Evolutionary conservation across 2,888 invertebrate genomes (phyloP), one percentile per base, ranked within the genome.

Genomic region (Altica lythri): DNA sequence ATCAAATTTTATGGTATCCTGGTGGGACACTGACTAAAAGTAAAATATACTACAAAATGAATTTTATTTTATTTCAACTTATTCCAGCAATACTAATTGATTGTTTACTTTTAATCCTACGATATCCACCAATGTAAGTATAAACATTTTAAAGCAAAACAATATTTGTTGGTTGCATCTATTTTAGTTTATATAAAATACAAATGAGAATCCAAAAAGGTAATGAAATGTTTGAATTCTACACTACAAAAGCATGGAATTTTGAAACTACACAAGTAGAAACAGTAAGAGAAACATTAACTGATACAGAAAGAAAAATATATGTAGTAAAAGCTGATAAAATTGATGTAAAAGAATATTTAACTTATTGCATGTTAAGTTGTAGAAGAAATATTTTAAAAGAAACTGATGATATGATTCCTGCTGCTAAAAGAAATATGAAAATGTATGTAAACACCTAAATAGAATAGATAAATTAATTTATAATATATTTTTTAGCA

Each of bases 171-270:
- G 14, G 29, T 25, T 29, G 14, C 14, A 19, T 34, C 2, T 10
- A 34, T 57, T 54, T 38, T 30, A 62, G 54, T 13, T 42, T 61
- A 37, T 55, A 17, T 27, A 42, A 56, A 14, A 46, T 44, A 42
- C 52, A 55, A 48, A 56, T 53, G 53, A 85, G 91, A 30, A 88
- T 95, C 63, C 83, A 82, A 57, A 91, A 92, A 76, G 91, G 94
- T 0, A 89, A 92, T 66, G 89, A 90, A 67, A 89, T 91, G 2
- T 89, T 95, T 68, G 91, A 93, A 70, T 95, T 92, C 72, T 95
- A 95, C 76, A 92, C 94, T 0, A 90, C 88, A 69, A 90, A 90
- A 71, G 89, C 90, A 49, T 95, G 95, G 95, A 86, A 88, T 67
- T 92, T 93, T 73, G 85, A 85, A 29, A 90, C 89, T 8, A 80